Evolutionary conservation across 2,797 vertebrate species (phyloP), one percentile per base, ranked within the genome.

Genomic region (Coluber constrictor): DNA sequence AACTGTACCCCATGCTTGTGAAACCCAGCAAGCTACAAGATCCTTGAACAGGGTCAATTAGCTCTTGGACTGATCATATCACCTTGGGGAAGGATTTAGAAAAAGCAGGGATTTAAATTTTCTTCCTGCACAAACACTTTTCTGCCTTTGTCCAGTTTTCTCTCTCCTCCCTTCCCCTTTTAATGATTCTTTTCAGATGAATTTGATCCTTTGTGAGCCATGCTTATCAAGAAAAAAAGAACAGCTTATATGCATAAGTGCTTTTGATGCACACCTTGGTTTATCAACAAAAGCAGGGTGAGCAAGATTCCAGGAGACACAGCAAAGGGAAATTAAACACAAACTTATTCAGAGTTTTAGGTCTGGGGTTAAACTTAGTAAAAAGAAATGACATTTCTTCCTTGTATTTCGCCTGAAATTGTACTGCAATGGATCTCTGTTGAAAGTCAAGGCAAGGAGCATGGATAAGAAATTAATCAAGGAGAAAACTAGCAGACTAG

Each of bases 21-120:
- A 90, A 60, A 61, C 90, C 70, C 89, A 90, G 89, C 94, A 90
- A 54, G 91, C 92, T 92, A 47, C 86, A 92, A 63, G 92, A 15
- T 90, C 87, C 47, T 87, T 57, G 37, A 29, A 20, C 63, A 79
- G 89, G 92, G 91, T 90, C 94, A 90, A 3, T 90, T 92, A 70
- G 66, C 57, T 87, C 74, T 89, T 89, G 10, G 54, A 18, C 63
- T 27, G 29, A 4, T 87, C 87, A 9, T 25, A 0, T n/a, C 86
- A 86, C 90, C 93, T 12, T 89, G 74, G 54, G 70, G 43, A 90
- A 93, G 55, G 55, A 29, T 92, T 88, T 83, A 79, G 86, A 89
- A 89, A 86, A 92, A 60, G 60, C 18, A 88, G 27, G 60, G 92
- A 55, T 89, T 91, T 92, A 86, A 92, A 86, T 89, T 86, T 91